Percentiles rank a stretch among this genome's conserved stretches.
Evolutionary conservation across 2,113 vertebrate genomes (phyloP).

Genomic region (Leptocoma aspasia): DNA sequence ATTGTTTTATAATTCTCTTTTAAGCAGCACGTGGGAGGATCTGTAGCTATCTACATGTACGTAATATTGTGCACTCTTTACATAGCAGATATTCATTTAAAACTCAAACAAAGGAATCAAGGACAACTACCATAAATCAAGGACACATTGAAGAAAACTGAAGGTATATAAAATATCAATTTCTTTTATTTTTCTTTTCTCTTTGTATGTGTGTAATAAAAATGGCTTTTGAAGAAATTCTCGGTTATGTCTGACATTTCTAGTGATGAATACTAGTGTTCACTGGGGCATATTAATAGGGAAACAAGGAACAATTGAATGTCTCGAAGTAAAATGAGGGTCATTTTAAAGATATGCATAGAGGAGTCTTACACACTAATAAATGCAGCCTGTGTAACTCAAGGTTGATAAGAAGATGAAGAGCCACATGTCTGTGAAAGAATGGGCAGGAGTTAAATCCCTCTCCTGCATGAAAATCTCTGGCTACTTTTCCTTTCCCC

Average conservation of each 20-base stretch:
- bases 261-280: slow-evolving; percentile 55
- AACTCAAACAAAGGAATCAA: slow-evolving; percentile 1
- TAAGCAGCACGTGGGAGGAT: neutral
- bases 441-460: neutral
- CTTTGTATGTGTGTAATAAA: neutral
- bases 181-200: neutral
- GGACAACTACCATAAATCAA: slow-evolving; percentile 22
- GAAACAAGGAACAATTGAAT: slow-evolving; percentile 59
- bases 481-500: neutral
- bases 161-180: neutral
- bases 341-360: slow-evolving; percentile 62
- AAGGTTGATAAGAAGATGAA: neutral
- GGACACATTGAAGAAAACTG: neutral
- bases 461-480: neutral
- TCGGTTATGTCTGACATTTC: slow-evolving; percentile 53
- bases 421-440: neutral
- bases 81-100: neutral
- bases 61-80: neutral
- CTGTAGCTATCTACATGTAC: neutral
- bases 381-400: slow-evolving; percentile 24
- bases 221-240: slow-evolving; percentile 48
- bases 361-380: slow-evolving; percentile 1
- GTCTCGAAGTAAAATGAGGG: slow-evolving; percentile 47
- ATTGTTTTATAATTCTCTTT: neutral
- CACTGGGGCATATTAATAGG: slow-evolving; percentile 55